A percentile compares a stretch with the other conserved stretches of the same genome.
Evolutionary conservation across 2,888 invertebrate species (phyloP).

Genomic region (Acleris emargana): DNA sequence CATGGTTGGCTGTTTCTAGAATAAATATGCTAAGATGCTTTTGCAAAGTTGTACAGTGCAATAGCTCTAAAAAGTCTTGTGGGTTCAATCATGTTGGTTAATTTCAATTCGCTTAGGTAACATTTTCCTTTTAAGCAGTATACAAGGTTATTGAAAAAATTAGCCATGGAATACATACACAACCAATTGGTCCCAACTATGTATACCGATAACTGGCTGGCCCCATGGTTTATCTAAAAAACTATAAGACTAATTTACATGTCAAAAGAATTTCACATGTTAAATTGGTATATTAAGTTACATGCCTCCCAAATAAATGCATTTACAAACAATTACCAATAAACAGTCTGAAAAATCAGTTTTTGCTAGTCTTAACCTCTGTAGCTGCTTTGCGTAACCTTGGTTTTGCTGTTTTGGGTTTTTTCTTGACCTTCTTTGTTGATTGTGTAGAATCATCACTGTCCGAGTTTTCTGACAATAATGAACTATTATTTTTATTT

Average conservation of each 20-base stretch:
- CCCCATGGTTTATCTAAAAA: neutral
- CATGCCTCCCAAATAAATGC: no score
- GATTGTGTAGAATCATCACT: conserved; percentile 73
- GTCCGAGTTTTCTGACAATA: conserved; percentile 70
- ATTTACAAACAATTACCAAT: conserved; percentile 4
- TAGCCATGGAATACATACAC: conserved; percentile 7
- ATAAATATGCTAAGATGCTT: no score
- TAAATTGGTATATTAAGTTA: no score
- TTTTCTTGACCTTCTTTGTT: conserved; percentile 75
- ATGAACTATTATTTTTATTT: conserved; percentile 50
- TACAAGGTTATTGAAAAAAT: neutral
- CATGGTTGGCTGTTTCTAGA: no score
- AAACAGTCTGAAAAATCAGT: conserved; percentile 40
- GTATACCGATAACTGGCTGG: neutral
- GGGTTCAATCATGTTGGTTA: no score
- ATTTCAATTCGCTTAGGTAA: no score
- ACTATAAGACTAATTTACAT: neutral
- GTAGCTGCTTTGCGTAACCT: conserved; percentile 59
- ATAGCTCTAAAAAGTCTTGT: no score
- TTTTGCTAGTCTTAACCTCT: conserved; percentile 59
- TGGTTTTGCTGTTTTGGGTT: conserved; percentile 63
- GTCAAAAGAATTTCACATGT: no score
- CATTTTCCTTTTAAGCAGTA: no score
- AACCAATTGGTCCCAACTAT: conserved; percentile 14
- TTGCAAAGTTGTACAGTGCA: no score